phyloP scores from a whole-genome alignment of 1,140 invertebrate genomes.

The Penaeus indicus region DNA sequence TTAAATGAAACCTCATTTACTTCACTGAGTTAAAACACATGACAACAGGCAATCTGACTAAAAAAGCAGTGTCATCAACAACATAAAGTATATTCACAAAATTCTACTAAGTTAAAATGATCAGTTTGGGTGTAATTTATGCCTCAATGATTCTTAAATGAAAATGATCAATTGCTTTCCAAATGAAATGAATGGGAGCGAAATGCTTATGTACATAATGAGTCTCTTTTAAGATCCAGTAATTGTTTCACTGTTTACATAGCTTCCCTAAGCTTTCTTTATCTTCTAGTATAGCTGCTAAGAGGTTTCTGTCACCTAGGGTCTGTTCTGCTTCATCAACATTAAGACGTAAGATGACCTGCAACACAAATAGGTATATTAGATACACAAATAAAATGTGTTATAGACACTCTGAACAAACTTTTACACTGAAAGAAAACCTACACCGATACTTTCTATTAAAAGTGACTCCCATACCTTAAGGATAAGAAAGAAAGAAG shows the following conservation, averaged over 20 bases:
- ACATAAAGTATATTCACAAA: no score
- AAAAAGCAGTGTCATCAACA: no score
- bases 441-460: no score
- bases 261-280: conserved; percentile 66
- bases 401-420: not conserved
- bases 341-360: conserved; percentile 86
- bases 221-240: not conserved
- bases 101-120: no score
- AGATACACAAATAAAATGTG: not conserved
- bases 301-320: conserved; percentile 85
- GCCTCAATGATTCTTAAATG: not conserved
- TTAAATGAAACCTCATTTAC: no score
- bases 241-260: conserved; percentile 29
- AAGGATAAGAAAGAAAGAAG: no score
- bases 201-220: not conserved
- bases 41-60: no score
- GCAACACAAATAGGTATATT: conserved; percentile 64
- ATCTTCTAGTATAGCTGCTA: conserved; percentile 84
- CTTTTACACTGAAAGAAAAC: no score
- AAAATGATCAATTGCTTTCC: not conserved
- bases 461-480: no score
- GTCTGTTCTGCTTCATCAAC: conserved; percentile 83
- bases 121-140: no score
- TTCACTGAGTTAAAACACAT: no score
- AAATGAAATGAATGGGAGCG: not conserved